A percentile compares a stretch with the other conserved stretches of the same genome.
Evolutionary conservation across 2,113 vertebrate genomes (phyloP).

Genomic region (Athene noctua): DNA sequence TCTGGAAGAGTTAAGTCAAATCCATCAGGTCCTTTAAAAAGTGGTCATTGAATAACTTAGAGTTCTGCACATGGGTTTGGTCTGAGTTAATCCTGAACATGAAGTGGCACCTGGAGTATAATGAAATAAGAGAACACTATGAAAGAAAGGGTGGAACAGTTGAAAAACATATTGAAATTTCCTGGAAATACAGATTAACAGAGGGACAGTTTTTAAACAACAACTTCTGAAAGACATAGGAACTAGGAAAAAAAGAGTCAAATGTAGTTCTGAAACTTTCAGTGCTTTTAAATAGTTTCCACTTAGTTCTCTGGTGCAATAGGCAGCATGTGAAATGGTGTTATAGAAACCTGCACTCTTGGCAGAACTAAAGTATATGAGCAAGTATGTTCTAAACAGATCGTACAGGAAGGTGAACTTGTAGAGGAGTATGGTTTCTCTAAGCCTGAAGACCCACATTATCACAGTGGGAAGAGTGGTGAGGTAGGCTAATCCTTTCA

Average conservation of each 20-base stretch:
- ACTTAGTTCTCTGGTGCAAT: background rate
- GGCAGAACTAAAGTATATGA: background rate
- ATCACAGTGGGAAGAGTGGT: background rate
- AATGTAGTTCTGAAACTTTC: background rate
- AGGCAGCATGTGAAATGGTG: background rate
- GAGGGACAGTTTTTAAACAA: background rate
- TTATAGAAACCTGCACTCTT: background rate
- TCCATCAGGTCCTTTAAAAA: background rate
- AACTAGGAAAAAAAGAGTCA: background rate
- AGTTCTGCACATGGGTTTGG: background rate
- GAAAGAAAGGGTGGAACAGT: background rate
- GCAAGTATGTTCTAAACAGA: background rate
- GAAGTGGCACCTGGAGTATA: background rate
- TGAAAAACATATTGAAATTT: background rate
- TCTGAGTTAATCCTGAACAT: background rate
- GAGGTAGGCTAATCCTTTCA: background rate
- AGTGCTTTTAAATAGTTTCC: background rate
- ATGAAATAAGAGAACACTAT: background rate
- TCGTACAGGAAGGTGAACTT: background rate
- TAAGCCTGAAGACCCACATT: background rate
- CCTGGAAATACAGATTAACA: background rate
- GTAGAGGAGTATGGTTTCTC: background rate
- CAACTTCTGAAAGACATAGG: background rate
- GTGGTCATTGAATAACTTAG: background rate
- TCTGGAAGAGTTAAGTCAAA: background rate